These are phyloP conservation scores for Ctenodactylus gundi DNA, from an alignment of 2,113 vertebrate species.

Conservation along the genomic window DNA sequence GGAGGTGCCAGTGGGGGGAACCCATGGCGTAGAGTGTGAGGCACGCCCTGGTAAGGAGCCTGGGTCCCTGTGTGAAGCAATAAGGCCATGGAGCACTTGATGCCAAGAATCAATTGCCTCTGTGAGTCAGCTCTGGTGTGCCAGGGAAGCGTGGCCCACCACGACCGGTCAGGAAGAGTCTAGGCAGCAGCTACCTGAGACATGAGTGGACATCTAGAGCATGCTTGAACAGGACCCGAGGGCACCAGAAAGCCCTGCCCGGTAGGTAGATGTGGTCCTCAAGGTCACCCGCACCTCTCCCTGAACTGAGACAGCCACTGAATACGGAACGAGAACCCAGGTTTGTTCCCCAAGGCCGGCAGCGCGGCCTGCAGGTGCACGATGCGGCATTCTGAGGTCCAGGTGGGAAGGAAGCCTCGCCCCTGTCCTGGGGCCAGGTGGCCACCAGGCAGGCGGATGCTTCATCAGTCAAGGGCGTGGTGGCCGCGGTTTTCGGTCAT, in stretches of 20 bases:
- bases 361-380: background rate
- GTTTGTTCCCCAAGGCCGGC: too few relatives aligned
- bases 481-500: background rate
- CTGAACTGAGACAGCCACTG: too few relatives aligned
- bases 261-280: background rate
- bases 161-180: too few relatives aligned
- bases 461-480: background rate
- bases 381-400: background rate
- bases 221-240: too few relatives aligned
- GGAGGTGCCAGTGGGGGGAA: background rate
- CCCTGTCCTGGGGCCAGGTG: accelerated
- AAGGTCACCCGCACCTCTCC: background rate
- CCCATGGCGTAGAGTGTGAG: background rate
- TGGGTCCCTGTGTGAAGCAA: too few relatives aligned
- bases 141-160: background rate
- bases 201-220: background rate
- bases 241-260: background rate
- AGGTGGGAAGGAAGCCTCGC: background rate
- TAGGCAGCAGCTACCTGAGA: too few relatives aligned
- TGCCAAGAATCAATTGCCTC: background rate
- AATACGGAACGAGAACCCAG: too few relatives aligned
- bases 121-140: background rate
- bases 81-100: background rate
- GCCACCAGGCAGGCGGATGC: background rate
- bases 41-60: background rate